Conservation (phyloP, 2,113 vertebrate genomes). For the Xerus inauris region DNA sequence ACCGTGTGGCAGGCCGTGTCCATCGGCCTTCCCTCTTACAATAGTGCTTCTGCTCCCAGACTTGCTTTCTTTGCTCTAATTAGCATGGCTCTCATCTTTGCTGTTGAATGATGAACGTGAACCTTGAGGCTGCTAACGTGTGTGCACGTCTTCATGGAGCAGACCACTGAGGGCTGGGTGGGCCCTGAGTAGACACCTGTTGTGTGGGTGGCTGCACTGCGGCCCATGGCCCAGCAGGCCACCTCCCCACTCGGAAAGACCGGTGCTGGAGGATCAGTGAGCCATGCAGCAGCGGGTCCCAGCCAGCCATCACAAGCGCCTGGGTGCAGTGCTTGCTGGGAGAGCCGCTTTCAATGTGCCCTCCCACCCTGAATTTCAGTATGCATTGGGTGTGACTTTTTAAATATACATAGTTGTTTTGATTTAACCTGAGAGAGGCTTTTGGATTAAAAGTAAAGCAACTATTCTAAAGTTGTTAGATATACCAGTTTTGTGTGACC, state of each 20-base stretch:
- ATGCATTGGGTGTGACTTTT: neutral
- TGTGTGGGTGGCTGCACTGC: neutral
- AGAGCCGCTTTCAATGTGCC: neutral
- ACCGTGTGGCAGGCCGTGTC: too few relatives aligned
- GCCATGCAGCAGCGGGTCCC: too few relatives aligned
- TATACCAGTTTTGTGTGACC: neutral
- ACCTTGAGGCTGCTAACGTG: neutral
- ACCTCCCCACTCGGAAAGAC: neutral
- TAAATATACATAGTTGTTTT: neutral
- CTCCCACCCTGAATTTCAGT: neutral
- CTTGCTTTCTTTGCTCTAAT: neutral
- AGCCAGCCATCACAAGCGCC: fast-evolving
- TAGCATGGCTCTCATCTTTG: too few relatives aligned
- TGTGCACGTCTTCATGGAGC: neutral
- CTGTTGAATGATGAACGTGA: neutral
- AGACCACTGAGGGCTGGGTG: neutral
- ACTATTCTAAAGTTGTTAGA: neutral
- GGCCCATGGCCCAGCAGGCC: neutral
- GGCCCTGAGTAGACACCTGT: neutral
- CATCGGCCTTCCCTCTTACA: too few relatives aligned
- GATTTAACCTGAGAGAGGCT: neutral
- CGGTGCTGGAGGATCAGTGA: too few relatives aligned
- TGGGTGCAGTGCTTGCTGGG: neutral
- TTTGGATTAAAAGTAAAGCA: neutral
- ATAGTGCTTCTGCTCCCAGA: neutral